Evolutionary conservation across 2,113 vertebrate genomes (phyloP), one percentile per base, ranked within the genome.

Genomic region (Tonatia bakeri): DNA sequence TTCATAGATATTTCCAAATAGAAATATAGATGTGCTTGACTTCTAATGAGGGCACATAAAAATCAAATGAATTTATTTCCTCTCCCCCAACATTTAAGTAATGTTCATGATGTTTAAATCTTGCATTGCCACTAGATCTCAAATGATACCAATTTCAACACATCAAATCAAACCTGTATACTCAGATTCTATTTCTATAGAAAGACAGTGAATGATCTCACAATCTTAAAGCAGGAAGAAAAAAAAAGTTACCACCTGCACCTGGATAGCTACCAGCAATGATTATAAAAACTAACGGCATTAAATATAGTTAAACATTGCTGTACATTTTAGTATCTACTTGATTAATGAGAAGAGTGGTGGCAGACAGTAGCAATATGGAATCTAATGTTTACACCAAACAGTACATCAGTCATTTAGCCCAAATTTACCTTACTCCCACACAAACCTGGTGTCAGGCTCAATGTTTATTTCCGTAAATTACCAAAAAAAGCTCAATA

Each of bases 351-450:
- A 95, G 94, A 96, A 91, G 91, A 93, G 80, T 83, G 84, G 83
- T 92, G 86, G 91, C 96, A 96, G 95, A 96, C 93, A 97, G 82
- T 90, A 94, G 96, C 96, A 98, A 97, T 97, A 97, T 97, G 97
- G 95, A 96, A 93, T 95, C 88, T 40, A 87, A 94, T 97, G 96
- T 97, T 97, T 97, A 97, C 87, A 95, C 36, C 91, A 97, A 97
- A 97, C 65, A 97, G 73, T 45, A 83, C 95, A 97, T 96, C 96
- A 96, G 91, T 97, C 94, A 91, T 86, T 95, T 50, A 90, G 94
- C 95, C 95, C 94, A 95, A 96, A 98, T 97, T 94, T 98, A 96
- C 96, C 90, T 98, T 95, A 95, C 45, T 3, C 91, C 95, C 67
- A 96, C 96, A 94, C 97, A 1, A 0, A 86, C 94, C 19, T 96